Evolutionary conservation across 2,797 vertebrate species (phyloP), one percentile per base, ranked within the genome.

Genomic region (Epinephelus malabaricus): DNA sequence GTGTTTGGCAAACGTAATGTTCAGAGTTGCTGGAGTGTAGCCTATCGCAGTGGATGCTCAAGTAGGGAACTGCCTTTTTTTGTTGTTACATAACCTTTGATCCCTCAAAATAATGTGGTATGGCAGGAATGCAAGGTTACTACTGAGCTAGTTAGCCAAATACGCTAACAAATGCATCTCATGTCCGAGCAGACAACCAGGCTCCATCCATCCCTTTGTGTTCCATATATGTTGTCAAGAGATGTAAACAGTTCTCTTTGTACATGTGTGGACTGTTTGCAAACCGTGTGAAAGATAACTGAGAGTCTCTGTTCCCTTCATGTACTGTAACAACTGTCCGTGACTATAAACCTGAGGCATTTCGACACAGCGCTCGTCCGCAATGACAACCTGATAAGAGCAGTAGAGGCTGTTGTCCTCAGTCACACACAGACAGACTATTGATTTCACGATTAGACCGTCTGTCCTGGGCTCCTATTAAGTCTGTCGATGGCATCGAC

Each of bases 371-470:
- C 56, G 2, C 55, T 80, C 43, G 25, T 84, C 69, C 55, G 78
- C 86, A 82, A 74, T 70, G 86, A 84, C 84, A 66, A 76, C 51
- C 61, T 47, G 81, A 91, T 83, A 54, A 84, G 72, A 84, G 74
- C 25, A 9, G 51, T n/a, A 17, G 73, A 85, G 74, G 51, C 78
- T 79, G 79, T 54, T 76, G 87, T 88, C 78, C 82, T 73, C 68
- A 74, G 71, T 64, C 47, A 23, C 82, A 76, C 80, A 54, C 81
- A 89, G 89, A 79, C 87, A 86, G 86, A 86, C 85, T 88, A 92
- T 94, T 91, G 91, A 92, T 94, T 90, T 75, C 72, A 56, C 25
- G 84, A 90, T 92, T 92, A 91, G 73, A 69, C 70, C 76, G 88
- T 94, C 93, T 90, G 91, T 88, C 91, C 88, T 68, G 69, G 69